These are phyloP conservation scores for Lithophane leautieri DNA, from an alignment of 2,888 invertebrate species.

Conservation along the genomic window DNA sequence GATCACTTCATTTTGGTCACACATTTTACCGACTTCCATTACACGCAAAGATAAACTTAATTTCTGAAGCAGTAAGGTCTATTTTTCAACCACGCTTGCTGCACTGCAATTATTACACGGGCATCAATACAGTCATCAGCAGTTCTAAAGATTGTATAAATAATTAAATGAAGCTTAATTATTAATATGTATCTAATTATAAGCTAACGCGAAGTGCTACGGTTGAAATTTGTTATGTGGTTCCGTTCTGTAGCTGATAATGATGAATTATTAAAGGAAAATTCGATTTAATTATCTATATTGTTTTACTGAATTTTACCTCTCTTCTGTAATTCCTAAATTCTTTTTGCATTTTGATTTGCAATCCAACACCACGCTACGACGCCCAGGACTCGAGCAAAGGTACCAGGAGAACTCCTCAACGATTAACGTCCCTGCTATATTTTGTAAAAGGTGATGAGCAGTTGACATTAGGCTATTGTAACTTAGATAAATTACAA, in stretches of 20 bases:
- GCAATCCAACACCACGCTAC: no score
- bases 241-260: constrained; percentile 75
- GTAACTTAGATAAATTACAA: no score
- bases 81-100: constrained; percentile 46
- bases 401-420: no score
- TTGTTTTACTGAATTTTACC: constrained; percentile 61
- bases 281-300: constrained; percentile 63
- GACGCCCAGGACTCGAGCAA: no score
- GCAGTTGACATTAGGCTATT: no score
- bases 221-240: constrained; percentile 72
- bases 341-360: no score
- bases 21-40: constrained; percentile 57
- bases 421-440: no score
- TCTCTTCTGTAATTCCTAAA: no score
- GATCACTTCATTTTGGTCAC: constrained; percentile 20
- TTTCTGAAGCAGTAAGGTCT: not conserved
- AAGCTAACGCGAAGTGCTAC: constrained; percentile 67
- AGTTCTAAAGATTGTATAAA: constrained; percentile 56
- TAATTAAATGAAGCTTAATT: constrained; percentile 53
- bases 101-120: constrained; percentile 59
- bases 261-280: constrained; percentile 75
- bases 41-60: constrained; percentile 35
- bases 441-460: no score
- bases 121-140: constrained; percentile 40
- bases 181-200: constrained; percentile 37